Percentiles rank a stretch among this genome's conserved stretches.
Conservation (phyloP, 2,113 vertebrate species). For the Dasyornis broadbenti region DNA sequence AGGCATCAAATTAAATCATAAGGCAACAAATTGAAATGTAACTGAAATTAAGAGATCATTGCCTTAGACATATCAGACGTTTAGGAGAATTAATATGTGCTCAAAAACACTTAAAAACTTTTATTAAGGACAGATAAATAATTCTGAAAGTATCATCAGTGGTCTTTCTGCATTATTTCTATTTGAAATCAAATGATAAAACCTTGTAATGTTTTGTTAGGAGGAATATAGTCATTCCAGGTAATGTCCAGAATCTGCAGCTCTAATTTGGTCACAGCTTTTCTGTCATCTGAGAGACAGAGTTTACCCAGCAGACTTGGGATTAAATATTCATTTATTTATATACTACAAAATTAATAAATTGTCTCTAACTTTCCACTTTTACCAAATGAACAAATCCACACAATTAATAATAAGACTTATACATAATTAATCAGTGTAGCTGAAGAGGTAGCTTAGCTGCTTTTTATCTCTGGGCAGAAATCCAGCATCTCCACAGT, state of each 20-base stretch:
- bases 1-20: neutral
- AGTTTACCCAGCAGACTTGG: neutral
- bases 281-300: neutral
- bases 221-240: neutral
- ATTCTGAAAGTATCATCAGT: neutral
- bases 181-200: neutral
- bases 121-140: neutral
- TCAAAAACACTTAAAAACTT: neutral
- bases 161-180: neutral
- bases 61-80: neutral
- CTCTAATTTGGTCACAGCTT: neutral
- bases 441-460: slow-evolving; percentile 6
- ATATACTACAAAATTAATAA: neutral
- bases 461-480: slow-evolving; percentile 37
- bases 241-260: neutral
- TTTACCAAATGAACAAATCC: slow-evolving; percentile 1
- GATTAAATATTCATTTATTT: neutral
- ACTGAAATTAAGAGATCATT: neutral
- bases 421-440: neutral
- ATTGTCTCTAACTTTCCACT: neutral
- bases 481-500: neutral
- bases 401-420: neutral
- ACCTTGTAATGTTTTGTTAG: neutral
- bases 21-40: neutral
- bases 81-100: neutral